phyloP scores from a whole-genome alignment of 2,113 vertebrate genomes.

The Vidua chalybeata region DNA sequence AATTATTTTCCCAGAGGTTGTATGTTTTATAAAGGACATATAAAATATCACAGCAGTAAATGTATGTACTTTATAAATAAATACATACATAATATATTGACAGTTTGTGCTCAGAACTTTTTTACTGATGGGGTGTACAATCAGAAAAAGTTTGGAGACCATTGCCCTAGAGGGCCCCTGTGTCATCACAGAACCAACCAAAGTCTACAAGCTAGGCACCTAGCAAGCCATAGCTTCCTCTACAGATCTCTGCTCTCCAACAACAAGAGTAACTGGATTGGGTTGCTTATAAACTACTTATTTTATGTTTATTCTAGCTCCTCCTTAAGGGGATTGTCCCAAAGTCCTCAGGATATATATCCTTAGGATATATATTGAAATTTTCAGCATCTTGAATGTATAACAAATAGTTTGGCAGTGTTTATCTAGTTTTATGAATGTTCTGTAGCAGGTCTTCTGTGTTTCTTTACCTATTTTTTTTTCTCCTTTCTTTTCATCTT shows the following conservation, averaged over 20 bases:
- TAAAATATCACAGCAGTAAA: neutral
- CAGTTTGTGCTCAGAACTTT: neutral
- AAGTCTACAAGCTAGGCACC: neutral
- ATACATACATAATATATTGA: neutral
- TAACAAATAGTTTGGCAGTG: neutral
- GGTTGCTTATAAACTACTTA: neutral
- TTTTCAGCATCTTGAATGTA: neutral
- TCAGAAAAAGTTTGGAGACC: neutral
- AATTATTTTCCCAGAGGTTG: neutral
- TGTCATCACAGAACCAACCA: neutral
- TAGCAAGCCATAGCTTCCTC: neutral
- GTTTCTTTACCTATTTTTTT: neutral
- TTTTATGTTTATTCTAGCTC: neutral
- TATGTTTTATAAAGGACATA: neutral
- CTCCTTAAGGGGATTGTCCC: neutral
- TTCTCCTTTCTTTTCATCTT: neutral
- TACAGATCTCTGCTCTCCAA: neutral
- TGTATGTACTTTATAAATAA: neutral
- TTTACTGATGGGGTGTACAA: neutral
- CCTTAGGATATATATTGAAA: neutral
- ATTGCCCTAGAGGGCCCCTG: neutral
- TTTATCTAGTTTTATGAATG: neutral
- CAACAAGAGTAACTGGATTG: neutral
- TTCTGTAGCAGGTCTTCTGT: neutral
- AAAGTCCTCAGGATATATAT: neutral